These are phyloP conservation scores for Tenthredo livida DNA, from an alignment of 2,888 invertebrate genomes.

Conservation along the genomic window DNA sequence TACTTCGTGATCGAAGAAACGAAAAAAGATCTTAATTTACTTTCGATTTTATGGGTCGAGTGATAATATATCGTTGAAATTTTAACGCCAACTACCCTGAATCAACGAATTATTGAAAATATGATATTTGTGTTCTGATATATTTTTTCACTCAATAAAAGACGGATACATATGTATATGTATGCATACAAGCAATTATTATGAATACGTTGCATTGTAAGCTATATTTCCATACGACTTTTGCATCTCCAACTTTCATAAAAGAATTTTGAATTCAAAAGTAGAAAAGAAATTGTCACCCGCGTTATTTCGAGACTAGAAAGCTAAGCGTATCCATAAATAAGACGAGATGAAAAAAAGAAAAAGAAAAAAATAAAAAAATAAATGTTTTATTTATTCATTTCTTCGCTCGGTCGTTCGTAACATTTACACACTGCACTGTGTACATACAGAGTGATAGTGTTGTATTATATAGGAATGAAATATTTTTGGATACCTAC, in stretches of 20 bases:
- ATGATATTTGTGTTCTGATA: too few relatives aligned
- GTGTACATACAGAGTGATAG: background rate
- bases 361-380: background rate
- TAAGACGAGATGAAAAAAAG: background rate
- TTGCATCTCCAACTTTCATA: background rate
- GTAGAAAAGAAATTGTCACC: too few relatives aligned
- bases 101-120: too few relatives aligned
- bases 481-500: constrained; percentile 19
- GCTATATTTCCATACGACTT: background rate
- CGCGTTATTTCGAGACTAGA: too few relatives aligned
- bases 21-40: too few relatives aligned
- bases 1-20: too few relatives aligned
- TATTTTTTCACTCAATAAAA: background rate
- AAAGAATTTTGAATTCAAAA: background rate
- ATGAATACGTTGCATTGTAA: background rate
- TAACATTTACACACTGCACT: background rate
- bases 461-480: background rate
- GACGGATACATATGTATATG: background rate
- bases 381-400: background rate
- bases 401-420: background rate
- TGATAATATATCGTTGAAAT: too few relatives aligned
- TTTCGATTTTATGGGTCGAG: too few relatives aligned
- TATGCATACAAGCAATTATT: background rate
- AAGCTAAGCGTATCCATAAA: too few relatives aligned
- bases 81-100: too few relatives aligned